Conservation (phyloP, 1,140 invertebrate species). For the Diachasmimorpha longicaudata region DNA sequence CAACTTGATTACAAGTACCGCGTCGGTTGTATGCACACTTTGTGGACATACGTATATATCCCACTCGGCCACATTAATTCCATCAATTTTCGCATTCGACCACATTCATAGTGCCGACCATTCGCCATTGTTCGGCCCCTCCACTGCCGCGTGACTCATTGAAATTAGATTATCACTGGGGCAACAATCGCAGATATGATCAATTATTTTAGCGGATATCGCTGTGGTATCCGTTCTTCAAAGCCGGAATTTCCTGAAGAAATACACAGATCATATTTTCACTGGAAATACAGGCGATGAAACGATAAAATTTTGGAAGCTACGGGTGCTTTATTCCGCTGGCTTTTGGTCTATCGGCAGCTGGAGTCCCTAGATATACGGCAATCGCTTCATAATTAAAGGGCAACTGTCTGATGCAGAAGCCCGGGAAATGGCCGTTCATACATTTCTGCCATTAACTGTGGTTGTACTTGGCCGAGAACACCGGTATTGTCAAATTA, state of each 20-base stretch:
- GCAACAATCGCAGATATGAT: background rate
- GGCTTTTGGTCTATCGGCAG: background rate
- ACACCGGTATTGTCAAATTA: background rate
- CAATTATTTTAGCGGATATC: background rate
- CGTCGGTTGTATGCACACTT: background rate
- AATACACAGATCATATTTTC: background rate
- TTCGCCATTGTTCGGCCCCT: background rate
- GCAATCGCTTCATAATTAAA: background rate
- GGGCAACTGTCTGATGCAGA: background rate
- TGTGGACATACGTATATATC: background rate
- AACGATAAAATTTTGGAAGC: background rate
- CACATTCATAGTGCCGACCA: background rate
- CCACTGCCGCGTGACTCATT: background rate
- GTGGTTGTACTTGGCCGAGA: background rate
- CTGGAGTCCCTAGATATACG: background rate
- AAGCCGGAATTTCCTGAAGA: background rate
- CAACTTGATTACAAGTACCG: background rate
- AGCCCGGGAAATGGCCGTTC: background rate
- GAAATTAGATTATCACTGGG: background rate
- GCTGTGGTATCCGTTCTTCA: background rate
- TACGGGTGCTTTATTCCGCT: background rate
- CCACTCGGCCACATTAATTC: background rate
- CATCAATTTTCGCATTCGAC: background rate
- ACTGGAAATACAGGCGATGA: background rate
- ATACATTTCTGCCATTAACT: background rate